Conservation (phyloP, 2,888 invertebrate species). For the Desoria tigrina region DNA sequence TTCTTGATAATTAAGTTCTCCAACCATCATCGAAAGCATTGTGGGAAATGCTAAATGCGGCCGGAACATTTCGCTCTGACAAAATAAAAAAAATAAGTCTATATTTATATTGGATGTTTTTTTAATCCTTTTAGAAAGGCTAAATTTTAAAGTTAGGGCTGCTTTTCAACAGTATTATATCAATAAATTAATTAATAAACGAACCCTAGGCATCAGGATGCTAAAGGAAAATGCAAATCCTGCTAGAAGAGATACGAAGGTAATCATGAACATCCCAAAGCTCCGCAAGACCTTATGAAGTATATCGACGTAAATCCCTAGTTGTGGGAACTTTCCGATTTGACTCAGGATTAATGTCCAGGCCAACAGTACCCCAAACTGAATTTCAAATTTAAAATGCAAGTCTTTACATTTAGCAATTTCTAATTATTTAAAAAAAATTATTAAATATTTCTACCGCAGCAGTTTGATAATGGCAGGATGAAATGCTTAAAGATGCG, state of each 20-base stretch:
- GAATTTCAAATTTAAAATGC: not conserved
- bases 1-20: slow-evolving; percentile 47
- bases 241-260: slow-evolving; percentile 37
- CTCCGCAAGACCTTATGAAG: slow-evolving; percentile 37
- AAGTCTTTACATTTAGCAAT: not conserved
- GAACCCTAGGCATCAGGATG: slow-evolving; percentile 42
- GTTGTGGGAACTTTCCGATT: slow-evolving; percentile 38
- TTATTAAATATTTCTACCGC: slow-evolving; percentile 29
- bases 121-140: too few relatives aligned
- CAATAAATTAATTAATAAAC: too few relatives aligned
- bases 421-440: not conserved
- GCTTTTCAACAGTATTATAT: too few relatives aligned
- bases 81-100: too few relatives aligned
- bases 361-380: slow-evolving; percentile 43
- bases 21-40: slow-evolving; percentile 47
- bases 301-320: slow-evolving; percentile 43
- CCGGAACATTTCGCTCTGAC: slow-evolving; percentile 39
- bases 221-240: slow-evolving; percentile 44
- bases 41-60: slow-evolving; percentile 44
- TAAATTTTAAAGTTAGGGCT: too few relatives aligned
- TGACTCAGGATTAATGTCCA: slow-evolving; percentile 42
- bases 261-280: slow-evolving; percentile 40
- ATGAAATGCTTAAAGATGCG: slow-evolving; percentile 15
- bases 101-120: too few relatives aligned
- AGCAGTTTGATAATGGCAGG: slow-evolving; percentile 43